Base-by-base conservation (phyloP, 2,888 invertebrate genomes). In the Lepidochitona cinerea region DNA sequence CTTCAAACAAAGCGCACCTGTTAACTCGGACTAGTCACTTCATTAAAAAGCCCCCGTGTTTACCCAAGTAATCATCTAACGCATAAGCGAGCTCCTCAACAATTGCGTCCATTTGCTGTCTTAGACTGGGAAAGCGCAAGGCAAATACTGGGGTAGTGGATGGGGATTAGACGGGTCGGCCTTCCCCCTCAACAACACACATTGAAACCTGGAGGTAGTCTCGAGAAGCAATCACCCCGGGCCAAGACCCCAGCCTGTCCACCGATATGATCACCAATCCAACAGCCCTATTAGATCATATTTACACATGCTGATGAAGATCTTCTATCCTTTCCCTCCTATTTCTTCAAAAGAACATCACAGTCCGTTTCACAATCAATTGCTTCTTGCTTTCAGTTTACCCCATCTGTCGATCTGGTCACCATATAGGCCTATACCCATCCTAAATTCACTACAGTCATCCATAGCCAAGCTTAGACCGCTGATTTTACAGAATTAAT, bases 291-390 rank as follows among this genome's bases (percentile, higher is more conserved):
- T 59, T 59, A 59, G 59, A 59, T 29, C 59, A 59, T 59, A 59
- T 59, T 59, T 59, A 59, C 59, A 23, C 59, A 59, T 59, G 59
- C 59, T 59, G 59, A 59, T 59, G 59, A 59, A 59, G 59, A 59
- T 23, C 18, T 49, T 49, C 49, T n/a, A n/a, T 49, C 23, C 49
- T 49, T 49, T 49, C 49, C 4, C 7, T 49, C 49, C 23, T 18
- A 49, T 49, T n/a, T n/a, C n/a, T n/a, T n/a, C n/a, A n/a, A n/a
- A 41, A 18, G 18, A 41, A 41, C 18, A 18, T 18, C 18, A 18
- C 9, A 41, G 18, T 9, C 41, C 41, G 9, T 18, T 12, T 41
- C 9, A 41, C 41, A 18, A 41, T 41, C 41, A 41, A 41, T 12
- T 41, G 41, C 41, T 41, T 41, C 41, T 41, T 41, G 41, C 18